Percentiles rank a stretch among this genome's conserved stretches.
These are phyloP conservation scores for Serilophus lunatus DNA, from an alignment of 2,113 vertebrate genomes.

Conservation along the genomic window DNA sequence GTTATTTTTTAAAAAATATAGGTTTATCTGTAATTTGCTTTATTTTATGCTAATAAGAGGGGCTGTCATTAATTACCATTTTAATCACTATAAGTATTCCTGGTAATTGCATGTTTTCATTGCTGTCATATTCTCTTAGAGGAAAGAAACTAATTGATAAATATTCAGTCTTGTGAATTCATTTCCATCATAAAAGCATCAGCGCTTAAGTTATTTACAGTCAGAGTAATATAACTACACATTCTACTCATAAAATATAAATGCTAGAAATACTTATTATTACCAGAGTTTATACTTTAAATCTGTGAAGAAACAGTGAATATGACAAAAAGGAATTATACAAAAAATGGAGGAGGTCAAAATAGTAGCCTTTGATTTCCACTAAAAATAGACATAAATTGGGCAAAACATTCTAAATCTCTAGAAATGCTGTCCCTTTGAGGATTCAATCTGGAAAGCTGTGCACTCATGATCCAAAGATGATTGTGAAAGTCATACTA, in stretches of 20 bases:
- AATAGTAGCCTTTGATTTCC: neutral
- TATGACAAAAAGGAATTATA: neutral
- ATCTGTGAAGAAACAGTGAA: neutral
- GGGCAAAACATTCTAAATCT: neutral
- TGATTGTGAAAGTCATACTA: neutral
- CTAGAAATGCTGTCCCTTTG: neutral
- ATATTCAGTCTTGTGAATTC: constrained; percentile 52
- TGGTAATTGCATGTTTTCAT: constrained; percentile 63
- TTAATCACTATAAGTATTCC: constrained; percentile 66
- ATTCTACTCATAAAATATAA: constrained; percentile 46
- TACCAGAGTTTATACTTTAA: neutral
- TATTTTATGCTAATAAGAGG: constrained; percentile 54
- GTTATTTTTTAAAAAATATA: neutral
- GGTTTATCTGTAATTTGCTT: neutral
- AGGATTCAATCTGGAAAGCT: neutral
- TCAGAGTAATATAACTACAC: constrained; percentile 56
- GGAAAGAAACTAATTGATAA: constrained; percentile 59
- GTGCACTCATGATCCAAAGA: neutral
- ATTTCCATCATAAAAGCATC: constrained; percentile 68
- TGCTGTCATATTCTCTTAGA: constrained; percentile 45
- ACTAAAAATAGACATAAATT: neutral
- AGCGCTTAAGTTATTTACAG: constrained; percentile 59
- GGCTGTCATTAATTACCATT: constrained; percentile 62
- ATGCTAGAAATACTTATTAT: constrained; percentile 52
- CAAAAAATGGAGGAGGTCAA: neutral